Base-by-base conservation (phyloP, 2,888 invertebrate species). In the Erebia aethiops region DNA sequence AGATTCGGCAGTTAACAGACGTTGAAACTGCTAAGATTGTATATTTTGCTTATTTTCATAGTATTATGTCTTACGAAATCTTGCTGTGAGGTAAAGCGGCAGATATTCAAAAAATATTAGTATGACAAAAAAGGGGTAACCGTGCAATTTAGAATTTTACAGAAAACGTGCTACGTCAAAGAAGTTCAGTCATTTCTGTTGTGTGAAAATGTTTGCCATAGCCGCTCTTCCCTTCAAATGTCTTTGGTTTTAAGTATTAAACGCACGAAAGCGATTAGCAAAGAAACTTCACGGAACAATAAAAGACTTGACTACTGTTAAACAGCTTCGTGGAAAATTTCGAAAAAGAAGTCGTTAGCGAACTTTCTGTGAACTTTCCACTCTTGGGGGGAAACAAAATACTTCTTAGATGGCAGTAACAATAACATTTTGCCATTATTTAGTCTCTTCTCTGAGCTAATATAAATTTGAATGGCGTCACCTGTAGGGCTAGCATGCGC, bases 261-360 rank as follows among this genome's bases (percentile, higher is more conserved):
- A 76, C 74, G 77, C 75, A 75, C 75, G 75, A 75, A 77, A 77
- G 77, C 79, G 77, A 80, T 80, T 80, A 80, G 75, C 78, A 71
- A 72, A 66, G 57, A 69, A 76, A 79, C 77, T 68, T 78, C 75
- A 71, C 65, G 77, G 75, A 81, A 87, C 86, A 87, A 85, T 86
- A 84, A 86, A 84, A 82, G 77, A 80, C 79, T 81, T 77, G 80
- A 83, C 84, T 87, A 85, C 88, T 89, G 86, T 89, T 86, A 84
- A 87, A 85, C 81, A 87, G 86, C 87, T 86, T 82, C 84, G 80
- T 81, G 81, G 80, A 82, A 89, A 89, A 87, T 90, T 35, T 88
- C 85, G 79, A 82, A 86, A 91, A 91, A 91, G 88, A 89, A 90
- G 91, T 91, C 90, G 91, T 91, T 91, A 91, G 87, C 82, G 74